Conservation (phyloP, 1,140 invertebrate species). For the Galleria mellonella region DNA sequence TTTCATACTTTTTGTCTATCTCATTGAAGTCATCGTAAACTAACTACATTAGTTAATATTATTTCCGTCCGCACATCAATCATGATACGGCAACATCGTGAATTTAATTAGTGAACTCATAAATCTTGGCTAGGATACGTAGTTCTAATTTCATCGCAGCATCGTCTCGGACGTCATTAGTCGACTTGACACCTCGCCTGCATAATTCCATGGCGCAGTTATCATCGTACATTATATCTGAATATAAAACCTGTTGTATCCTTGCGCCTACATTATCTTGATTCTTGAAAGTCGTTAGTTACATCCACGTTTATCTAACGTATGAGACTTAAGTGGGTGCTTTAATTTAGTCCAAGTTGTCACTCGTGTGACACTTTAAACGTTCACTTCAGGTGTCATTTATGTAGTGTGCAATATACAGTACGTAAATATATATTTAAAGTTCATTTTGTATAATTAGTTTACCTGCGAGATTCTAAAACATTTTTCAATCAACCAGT, state of each 20-base stretch:
- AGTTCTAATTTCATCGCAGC: constrained; percentile 7
- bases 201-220: not conserved
- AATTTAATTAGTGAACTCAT: constrained; percentile 24
- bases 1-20: constrained; percentile 6
- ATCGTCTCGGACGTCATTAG: constrained; percentile 15
- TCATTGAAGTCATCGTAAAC: not conserved
- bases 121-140: constrained; percentile 14
- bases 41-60: constrained; percentile 7
- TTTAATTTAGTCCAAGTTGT: too few relatives aligned
- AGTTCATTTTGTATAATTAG: too few relatives aligned
- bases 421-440: too few relatives aligned
- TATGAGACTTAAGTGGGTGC: too few relatives aligned
- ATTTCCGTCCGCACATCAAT: constrained; percentile 21
- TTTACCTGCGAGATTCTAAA: too few relatives aligned
- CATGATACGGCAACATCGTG: constrained; percentile 13
- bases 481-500: too few relatives aligned
- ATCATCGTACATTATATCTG: not conserved
- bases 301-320: not conserved
- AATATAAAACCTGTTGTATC: not conserved
- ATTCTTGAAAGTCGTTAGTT: constrained; percentile 1
- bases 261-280: not conserved
- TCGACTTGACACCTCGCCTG: constrained; percentile 12
- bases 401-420: too few relatives aligned
- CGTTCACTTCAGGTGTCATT: not conserved
- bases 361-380: not conserved